Conservation (phyloP, 1,140 invertebrate species). For the Scaptomyza graminum region DNA sequence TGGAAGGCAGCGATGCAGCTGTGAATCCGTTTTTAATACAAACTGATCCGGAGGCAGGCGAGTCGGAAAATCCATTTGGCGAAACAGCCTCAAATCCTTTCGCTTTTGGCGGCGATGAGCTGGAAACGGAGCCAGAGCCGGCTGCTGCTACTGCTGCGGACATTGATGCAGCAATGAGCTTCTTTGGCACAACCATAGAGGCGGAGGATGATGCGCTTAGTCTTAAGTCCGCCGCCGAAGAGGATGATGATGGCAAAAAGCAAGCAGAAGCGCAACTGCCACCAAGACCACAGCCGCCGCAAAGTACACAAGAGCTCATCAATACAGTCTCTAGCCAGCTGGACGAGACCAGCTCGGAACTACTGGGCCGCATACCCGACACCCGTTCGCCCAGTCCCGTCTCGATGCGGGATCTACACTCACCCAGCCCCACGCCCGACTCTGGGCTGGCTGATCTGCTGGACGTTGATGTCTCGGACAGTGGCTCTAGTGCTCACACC, state of each 20-base stretch:
- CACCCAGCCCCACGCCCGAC: constrained; percentile 93
- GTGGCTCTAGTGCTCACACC: constrained; percentile 65
- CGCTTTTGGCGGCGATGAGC: constrained; percentile 84
- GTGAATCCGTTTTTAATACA: constrained; percentile 87
- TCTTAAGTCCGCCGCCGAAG: constrained; percentile 70
- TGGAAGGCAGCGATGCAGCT: constrained; percentile 81
- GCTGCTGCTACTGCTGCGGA: constrained; percentile 59
- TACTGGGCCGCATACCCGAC: constrained; percentile 91
- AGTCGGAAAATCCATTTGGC: constrained; percentile 75
- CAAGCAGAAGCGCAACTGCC: constrained; percentile 84
- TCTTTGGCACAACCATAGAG: constrained; percentile 74
- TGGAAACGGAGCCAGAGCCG: constrained; percentile 57
- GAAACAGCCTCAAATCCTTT: constrained; percentile 86
- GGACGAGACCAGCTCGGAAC: constrained; percentile 93
- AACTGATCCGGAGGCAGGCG: constrained; percentile 46
- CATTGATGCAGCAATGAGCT: constrained; percentile 72
- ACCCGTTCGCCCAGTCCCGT: constrained; percentile 93
- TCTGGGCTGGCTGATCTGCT: constrained; percentile 86
- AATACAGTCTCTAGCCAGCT: constrained; percentile 93
- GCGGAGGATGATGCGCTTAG: constrained; percentile 77
- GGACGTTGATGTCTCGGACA: constrained; percentile 84
- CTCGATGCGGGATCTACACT: constrained; percentile 90
- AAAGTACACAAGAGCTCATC: constrained; percentile 92
- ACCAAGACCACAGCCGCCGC: constrained; percentile 86
- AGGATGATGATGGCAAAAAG: constrained; percentile 76